phyloP scores from a whole-genome alignment of 2,797 vertebrate species.

The Urocyon cinereoargenteus region DNA sequence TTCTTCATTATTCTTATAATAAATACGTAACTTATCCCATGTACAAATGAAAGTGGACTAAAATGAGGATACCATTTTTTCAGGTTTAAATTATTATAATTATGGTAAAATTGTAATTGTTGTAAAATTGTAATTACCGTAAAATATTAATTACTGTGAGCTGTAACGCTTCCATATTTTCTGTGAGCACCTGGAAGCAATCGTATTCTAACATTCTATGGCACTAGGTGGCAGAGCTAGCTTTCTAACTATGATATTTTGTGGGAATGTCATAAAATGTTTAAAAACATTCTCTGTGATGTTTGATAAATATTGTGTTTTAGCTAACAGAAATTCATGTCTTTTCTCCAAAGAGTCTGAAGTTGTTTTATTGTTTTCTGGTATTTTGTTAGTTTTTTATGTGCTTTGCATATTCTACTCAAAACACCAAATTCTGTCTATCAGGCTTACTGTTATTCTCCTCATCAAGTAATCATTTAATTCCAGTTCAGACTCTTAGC shows the following conservation, averaged over 20 bases:
- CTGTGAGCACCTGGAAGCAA: background rate
- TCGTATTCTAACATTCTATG: slow-evolving; percentile 6
- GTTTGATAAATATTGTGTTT: slow-evolving; percentile 45
- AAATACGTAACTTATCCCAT: background rate
- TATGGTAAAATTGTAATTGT: background rate
- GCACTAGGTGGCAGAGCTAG: slow-evolving; percentile 76
- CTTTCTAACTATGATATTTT: slow-evolving; percentile 55
- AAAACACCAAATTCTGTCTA: slow-evolving; percentile 34
- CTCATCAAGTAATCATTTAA: slow-evolving; percentile 28
- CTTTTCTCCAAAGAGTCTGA: slow-evolving; percentile 31
- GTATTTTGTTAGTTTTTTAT: background rate
- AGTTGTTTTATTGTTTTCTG: slow-evolving; percentile 19
- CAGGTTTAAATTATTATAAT: background rate
- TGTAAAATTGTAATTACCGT: background rate
- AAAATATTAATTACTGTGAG: background rate
- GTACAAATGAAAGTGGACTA: background rate
- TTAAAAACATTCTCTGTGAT: background rate
- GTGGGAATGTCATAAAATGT: slow-evolving; percentile 4
- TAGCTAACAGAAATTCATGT: slow-evolving; percentile 36
- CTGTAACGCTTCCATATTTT: background rate
- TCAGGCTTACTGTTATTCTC: background rate
- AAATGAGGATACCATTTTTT: background rate
- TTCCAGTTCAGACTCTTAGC: background rate
- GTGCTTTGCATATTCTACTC: background rate
- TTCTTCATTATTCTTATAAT: background rate